Evolutionary conservation across 2,113 vertebrate species (phyloP), one percentile per base, ranked within the genome.

Genomic region (Sterna hirundo): DNA sequence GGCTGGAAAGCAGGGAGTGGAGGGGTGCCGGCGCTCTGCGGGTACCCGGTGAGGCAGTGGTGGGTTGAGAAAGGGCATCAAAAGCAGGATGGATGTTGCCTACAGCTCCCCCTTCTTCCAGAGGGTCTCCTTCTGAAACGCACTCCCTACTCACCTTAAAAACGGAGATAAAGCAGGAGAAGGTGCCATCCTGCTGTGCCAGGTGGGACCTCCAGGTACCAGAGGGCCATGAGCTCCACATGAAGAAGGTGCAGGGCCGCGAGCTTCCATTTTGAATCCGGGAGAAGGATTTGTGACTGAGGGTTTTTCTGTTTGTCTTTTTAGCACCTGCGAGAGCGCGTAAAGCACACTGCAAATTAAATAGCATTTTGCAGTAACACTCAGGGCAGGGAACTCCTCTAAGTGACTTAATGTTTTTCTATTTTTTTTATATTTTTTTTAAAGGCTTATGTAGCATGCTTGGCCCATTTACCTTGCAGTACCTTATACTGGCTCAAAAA

Each of bases 171-270:
- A 36, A 47, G 71, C 44, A 30, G 72, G 29, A 42, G 9, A 38
- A 49, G 0, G 3, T 8, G 38, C 52, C 17, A 57, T 23, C 27
- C 21, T 82, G 60, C 38, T 4, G 22, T 5, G 61, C 42, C 3
- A 2, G 47, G 52, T 10, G 15, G 20, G 29, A 15, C 30, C 40
- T 52, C n/a, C 34, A 47, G 64, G 22, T 64, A 26, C 14, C 1
- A 13, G 20, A 11, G 34, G 36, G 19, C 18, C 8, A 11, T 0
- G 25, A 11, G 5, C 81, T 65, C 52, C 38, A 7, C 10, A 1
- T 0, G 6, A 34, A 47, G 29, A 2, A 25, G 25, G 57, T 13
- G 29, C 76, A 19, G 23, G 36, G 32, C 52, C 0, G 0, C 0
- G 7, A 70, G 36, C 74, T 87, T 78, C 95, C 94, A 83, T 93